Evolutionary conservation across 2,888 invertebrate species (phyloP).

Genomic region (Glyphotaelius pellucidus): DNA sequence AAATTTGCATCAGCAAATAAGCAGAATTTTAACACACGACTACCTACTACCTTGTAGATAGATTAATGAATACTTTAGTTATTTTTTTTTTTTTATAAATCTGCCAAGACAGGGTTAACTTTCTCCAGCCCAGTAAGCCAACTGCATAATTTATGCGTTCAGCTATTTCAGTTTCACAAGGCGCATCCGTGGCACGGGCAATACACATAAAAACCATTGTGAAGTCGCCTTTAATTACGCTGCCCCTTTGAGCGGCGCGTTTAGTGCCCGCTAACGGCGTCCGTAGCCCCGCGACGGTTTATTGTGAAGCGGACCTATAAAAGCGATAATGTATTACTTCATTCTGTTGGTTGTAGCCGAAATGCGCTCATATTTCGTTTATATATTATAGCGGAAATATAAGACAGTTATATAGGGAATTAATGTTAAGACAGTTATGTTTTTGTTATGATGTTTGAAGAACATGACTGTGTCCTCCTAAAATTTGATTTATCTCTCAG

Average conservation of each 20-base stretch:
- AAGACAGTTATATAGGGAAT: too few relatives aligned
- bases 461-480: not conserved
- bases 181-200: slow-evolving; percentile 51
- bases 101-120: slow-evolving; percentile 20
- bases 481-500: not conserved
- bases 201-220: slow-evolving; percentile 58
- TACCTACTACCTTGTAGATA: too few relatives aligned
- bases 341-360: not conserved
- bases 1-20: too few relatives aligned
- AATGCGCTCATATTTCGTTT: not conserved
- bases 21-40: too few relatives aligned
- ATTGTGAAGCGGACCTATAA: not conserved
- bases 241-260: slow-evolving; percentile 42
- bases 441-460: not conserved
- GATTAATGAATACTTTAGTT: too few relatives aligned
- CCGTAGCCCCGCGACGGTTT: slow-evolving; percentile 4
- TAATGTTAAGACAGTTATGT: not conserved
- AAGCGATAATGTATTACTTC: not conserved
- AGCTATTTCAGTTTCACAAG: slow-evolving; percentile 57
- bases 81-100: not conserved
- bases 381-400: not conserved
- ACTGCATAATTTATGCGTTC: slow-evolving; percentile 55
- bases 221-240: slow-evolving; percentile 45
- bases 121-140: slow-evolving; percentile 32
- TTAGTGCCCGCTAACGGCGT: slow-evolving; percentile 5